phyloP scores from a whole-genome alignment of 2,113 vertebrate genomes.

The Chaenogobius annularis region DNA sequence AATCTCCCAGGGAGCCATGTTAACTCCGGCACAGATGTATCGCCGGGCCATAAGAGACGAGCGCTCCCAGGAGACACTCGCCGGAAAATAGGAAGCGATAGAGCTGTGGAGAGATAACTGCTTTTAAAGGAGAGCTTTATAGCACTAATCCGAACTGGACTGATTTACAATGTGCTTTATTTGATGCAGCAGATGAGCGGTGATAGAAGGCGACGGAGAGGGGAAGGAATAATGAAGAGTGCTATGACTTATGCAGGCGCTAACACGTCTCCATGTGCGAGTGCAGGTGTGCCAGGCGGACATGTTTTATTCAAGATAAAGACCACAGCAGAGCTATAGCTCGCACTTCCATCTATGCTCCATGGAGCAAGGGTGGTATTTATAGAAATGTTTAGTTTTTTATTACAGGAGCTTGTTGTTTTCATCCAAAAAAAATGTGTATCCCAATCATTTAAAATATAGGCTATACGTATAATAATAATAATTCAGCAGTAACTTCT shows the following conservation, averaged over 20 bases:
- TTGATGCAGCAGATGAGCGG: constrained; percentile 26
- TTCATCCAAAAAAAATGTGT: neutral
- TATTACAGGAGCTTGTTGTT: neutral
- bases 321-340: constrained; percentile 41
- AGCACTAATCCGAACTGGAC: constrained; percentile 41
- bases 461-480: neutral
- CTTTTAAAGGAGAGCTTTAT: constrained; percentile 35
- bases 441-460: too few relatives aligned
- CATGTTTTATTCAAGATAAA: constrained; percentile 61
- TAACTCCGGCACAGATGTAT: constrained; percentile 46
- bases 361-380: constrained; percentile 6
- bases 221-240: constrained; percentile 48
- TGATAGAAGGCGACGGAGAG: constrained; percentile 20
- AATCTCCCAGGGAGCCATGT: constrained; percentile 47
- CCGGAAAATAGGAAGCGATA: constrained; percentile 10
- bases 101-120: constrained; percentile 33
- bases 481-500: neutral
- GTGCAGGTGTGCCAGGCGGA: constrained; percentile 62
- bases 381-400: neutral
- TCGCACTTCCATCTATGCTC: constrained; percentile 1
- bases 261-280: constrained; percentile 45
- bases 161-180: constrained; percentile 39
- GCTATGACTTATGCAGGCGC: constrained; percentile 64
- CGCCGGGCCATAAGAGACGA: constrained; percentile 28
- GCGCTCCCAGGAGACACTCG: constrained; percentile 41